A percentile compares a stretch with the other conserved stretches of the same genome.
Evolutionary conservation across 2,797 vertebrate species (phyloP).

Genomic region (Cephalopachus bancanus): DNA sequence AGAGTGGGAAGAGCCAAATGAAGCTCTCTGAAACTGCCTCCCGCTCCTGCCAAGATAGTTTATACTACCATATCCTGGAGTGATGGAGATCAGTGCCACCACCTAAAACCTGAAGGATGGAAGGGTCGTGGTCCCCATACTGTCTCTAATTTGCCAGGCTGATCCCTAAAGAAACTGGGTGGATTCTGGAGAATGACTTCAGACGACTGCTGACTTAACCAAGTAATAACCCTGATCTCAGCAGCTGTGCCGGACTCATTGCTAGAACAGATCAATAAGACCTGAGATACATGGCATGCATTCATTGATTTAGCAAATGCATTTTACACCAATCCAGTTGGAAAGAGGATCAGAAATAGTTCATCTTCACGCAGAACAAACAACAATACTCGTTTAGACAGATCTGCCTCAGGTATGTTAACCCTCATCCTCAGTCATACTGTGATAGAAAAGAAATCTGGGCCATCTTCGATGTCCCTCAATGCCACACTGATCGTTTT

Average conservation of each 20-base stretch:
- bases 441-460: background rate
- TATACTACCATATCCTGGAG: background rate
- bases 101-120: conserved; percentile 20
- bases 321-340: background rate
- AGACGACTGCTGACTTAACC: conserved; percentile 16
- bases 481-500: conserved; percentile 36
- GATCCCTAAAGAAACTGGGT: background rate
- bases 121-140: background rate
- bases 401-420: conserved; percentile 48
- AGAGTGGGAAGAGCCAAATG: conserved; percentile 4
- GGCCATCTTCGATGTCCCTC: background rate
- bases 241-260: background rate
- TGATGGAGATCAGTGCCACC: background rate
- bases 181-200: background rate
- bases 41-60: background rate
- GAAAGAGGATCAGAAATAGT: conserved; percentile 44
- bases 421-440: background rate
- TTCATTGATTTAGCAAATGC: background rate
- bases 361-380: background rate
- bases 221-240: background rate
- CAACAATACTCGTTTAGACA: background rate
- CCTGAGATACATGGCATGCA: background rate
- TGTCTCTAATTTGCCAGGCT: background rate
- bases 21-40: background rate
- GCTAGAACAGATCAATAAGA: background rate